These are phyloP conservation scores for Phataginus tetradactyla DNA, from an alignment of 2,797 vertebrate genomes.

Conservation along the genomic window DNA sequence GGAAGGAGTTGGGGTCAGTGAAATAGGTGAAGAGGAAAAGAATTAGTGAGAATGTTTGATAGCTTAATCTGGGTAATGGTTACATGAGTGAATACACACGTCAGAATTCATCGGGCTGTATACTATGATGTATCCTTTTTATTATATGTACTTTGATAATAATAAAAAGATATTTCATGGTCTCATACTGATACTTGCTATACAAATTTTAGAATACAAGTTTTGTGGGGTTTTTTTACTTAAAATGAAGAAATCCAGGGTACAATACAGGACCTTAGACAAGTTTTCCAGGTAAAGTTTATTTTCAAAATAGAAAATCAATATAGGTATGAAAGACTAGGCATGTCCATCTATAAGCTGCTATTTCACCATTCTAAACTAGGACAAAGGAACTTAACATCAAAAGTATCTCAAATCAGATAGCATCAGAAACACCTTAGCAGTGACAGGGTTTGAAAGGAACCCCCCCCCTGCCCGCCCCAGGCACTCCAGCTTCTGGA, in stretches of 20 bases:
- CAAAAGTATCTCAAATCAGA: not conserved
- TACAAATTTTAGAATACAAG: too few relatives aligned
- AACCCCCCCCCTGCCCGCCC: not conserved
- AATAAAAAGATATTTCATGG: too few relatives aligned
- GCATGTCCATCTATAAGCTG: not conserved
- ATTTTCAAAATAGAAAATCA: slow-evolving; percentile 25
- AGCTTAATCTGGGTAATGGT: too few relatives aligned
- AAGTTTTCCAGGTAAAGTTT: not conserved
- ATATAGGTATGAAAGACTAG: not conserved
- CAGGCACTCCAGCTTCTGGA: not conserved
- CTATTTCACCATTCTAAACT: slow-evolving; percentile 8
- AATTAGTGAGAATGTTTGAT: too few relatives aligned
- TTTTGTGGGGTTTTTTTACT: too few relatives aligned
- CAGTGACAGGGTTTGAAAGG: not conserved
- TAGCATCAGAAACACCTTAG: not conserved
- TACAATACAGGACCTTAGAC: not conserved
- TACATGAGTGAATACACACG: too few relatives aligned
- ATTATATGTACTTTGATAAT: too few relatives aligned
- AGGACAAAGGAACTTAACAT: not conserved
- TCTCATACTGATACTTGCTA: too few relatives aligned
- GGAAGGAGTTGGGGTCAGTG: too few relatives aligned
- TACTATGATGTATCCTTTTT: too few relatives aligned
- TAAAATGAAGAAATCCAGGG: not conserved
- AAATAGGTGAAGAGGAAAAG: too few relatives aligned
- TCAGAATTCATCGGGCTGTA: too few relatives aligned